Evolutionary conservation across 2,797 vertebrate genomes (phyloP), one percentile per base, ranked within the genome.

Genomic region (Mormyrops attenuatus): DNA sequence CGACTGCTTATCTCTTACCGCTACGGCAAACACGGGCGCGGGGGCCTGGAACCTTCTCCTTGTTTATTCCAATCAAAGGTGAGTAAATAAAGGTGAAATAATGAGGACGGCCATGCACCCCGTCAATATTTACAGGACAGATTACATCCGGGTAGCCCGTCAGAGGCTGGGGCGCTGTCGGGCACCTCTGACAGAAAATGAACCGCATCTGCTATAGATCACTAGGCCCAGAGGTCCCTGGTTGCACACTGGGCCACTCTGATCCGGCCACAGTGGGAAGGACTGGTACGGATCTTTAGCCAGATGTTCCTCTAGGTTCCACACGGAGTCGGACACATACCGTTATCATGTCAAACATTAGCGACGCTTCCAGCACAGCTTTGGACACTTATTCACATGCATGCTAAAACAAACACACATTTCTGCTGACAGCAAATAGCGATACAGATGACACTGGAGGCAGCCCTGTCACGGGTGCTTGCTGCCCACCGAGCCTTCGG

Each of bases 71-170:
- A 84, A 89, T 90, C 44, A 90, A 82, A 90, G 87, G 88, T 89
- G 88, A 89, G 88, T 90, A 91, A 91, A 90, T 90, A 92, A 86
- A 88, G 89, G 63, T 3, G 47, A 52, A 77, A 66, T 89, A 89
- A 86, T 60, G 89, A 89, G 77, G 82, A 85, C 7, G 89, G 88
- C 34, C 50, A 91, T 50, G 88, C 90, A 88, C 80, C 92, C 89
- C 77, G 87, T 91, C 90, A 91, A 87, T 85, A 90, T 89, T 77
- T 73, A 89, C 89, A 30, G 86, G 41, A 82, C 69, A 69, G 89
- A 91, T 91, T 80, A 87, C 57, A 47, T 85, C 55, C 41, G 30
- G 41, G 47, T 17, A 49, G 80, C 50, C 63, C 53, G 41, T 55
- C n/a, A 88, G 82, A 85, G 5, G 26, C 66, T 49, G 9, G 82